Evolutionary conservation across 2,888 invertebrate species (phyloP), one percentile per base, ranked within the genome.

Genomic region (Epinotia bilunana): DNA sequence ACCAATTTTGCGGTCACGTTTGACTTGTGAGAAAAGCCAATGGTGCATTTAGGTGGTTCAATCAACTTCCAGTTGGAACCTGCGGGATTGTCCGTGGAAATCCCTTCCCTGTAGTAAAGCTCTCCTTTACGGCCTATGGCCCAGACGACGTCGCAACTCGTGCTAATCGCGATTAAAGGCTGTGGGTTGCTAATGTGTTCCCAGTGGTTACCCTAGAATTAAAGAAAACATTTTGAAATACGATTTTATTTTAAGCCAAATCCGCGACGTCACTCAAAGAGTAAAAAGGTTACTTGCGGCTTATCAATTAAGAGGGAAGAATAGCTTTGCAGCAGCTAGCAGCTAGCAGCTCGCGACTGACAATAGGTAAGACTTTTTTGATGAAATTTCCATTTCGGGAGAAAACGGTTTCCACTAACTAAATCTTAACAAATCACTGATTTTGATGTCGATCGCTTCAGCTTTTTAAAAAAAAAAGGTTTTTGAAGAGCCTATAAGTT

Each of bases 41-140:
- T 83, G 67, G 81, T 87, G 63, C 80, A 83, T 77, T 92, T 94
- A 28, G 92, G 91, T 6, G 96, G 94, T 86, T 98, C 98, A 73
- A 98, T 96, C 77, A 96, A 95, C 83, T 97, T 96, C 98, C 98
- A 98, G 74, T 95, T 95, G 13, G 94, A 93, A 53, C 97, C 96
- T 88, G 86, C 82, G 75, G 96, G 96, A 86, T 96, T 96, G 43
- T 95, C 95, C 78, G 92, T 88, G 9, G 95, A 96, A 60, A 98
- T 96, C 18, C 97, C 98, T 82, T 96, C 95, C 80, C 98, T 95
- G 91, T 96, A 97, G 87, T 97, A 98, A 3, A 97, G 95, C 79
- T 97, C 97, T 55, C 98, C 98, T 91, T 97, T 98, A 83, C 96
- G 95, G 0, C 98, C 98, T 18, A 98, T 95, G 0, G 97, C 97